Evolutionary conservation across 2,797 vertebrate genomes (phyloP).

Genomic region (Cuniculus paca): DNA sequence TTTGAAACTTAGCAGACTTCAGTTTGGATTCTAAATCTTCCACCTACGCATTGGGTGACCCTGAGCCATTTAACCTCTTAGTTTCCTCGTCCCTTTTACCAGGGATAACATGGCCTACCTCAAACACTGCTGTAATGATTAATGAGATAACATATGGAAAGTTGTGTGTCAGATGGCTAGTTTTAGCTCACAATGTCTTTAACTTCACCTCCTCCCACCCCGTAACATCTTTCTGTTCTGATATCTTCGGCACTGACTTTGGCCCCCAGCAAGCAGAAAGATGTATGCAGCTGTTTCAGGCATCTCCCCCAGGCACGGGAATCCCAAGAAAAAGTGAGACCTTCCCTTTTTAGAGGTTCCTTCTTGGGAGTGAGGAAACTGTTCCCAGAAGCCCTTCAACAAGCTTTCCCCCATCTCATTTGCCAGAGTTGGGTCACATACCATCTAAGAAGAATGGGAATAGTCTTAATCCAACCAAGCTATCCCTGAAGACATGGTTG

Average conservation of each 20-base stretch:
- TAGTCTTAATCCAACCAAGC: constrained; percentile 26
- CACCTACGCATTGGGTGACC: constrained; percentile 52
- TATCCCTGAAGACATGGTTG: constrained; percentile 15
- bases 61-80: constrained; percentile 71
- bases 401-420: constrained; percentile 37
- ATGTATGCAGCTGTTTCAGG: background rate
- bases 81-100: constrained; percentile 26
- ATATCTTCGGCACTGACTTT: background rate
- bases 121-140: constrained; percentile 45
- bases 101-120: constrained; percentile 31
- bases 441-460: constrained; percentile 10
- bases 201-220: background rate
- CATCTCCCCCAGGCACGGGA: background rate
- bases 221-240: constrained; percentile 52
- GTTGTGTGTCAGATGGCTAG: constrained; percentile 21
- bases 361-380: constrained; percentile 20
- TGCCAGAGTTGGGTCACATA: background rate
- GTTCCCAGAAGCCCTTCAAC: constrained; percentile 12
- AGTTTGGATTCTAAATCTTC: constrained; percentile 65
- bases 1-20: constrained; percentile 70
- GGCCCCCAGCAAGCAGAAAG: background rate
- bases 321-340: constrained; percentile 23
- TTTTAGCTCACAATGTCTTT: constrained; percentile 59
- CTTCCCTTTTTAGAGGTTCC: constrained; percentile 2
- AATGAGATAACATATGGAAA: constrained; percentile 60